Evolutionary conservation across 2,113 vertebrate species (phyloP), one percentile per base, ranked within the genome.

Genomic region (Caloenas nicobarica): DNA sequence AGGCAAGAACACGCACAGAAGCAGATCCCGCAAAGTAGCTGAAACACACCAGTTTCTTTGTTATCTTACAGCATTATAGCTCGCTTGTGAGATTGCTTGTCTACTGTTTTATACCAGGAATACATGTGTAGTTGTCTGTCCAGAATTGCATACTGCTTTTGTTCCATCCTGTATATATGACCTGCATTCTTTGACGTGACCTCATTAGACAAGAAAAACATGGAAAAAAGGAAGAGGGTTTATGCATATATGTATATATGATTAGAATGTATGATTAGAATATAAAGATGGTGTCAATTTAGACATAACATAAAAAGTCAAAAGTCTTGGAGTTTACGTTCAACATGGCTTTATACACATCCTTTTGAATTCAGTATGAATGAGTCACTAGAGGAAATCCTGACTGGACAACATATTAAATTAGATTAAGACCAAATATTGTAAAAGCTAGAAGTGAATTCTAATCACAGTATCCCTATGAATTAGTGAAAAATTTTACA

Each of bases 311-410:
- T 74, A 82, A 90, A 68, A 85, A 83, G 36, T 36, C 48, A 72
- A 21, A 95, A 82, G 25, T 40, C 60, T 71, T 71, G 57, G 33
- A 61, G 53, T 88, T 86, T 86, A 92, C 62, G 65, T 92, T 89
- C 77, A 81, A 70, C 5, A 5, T 78, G 3, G 3, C 91, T 88
- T 86, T 93, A 83, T 80, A 86, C 51, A 40, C 88, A 94, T 79
- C 76, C 90, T 88, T 95, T 95, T 91, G 72, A 96, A 69, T 94
- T 94, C 92, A 87, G 70, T 91, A 92, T 84, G 74, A 96, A 91
- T 95, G 93, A 93, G 72, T 94, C 88, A 94, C 73, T 81, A 64
- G 36, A 94, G 96, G 90, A 96, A 96, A 94, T 95, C 95, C 95
- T 95, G 93, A 70, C 91, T 71, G n/a, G 33, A 28, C 69, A 96